Percentiles rank a stretch among this genome's conserved stretches.
These are phyloP conservation scores for Barypeithes pellucidus DNA, from an alignment of 2,888 invertebrate genomes.

Conservation along the genomic window DNA sequence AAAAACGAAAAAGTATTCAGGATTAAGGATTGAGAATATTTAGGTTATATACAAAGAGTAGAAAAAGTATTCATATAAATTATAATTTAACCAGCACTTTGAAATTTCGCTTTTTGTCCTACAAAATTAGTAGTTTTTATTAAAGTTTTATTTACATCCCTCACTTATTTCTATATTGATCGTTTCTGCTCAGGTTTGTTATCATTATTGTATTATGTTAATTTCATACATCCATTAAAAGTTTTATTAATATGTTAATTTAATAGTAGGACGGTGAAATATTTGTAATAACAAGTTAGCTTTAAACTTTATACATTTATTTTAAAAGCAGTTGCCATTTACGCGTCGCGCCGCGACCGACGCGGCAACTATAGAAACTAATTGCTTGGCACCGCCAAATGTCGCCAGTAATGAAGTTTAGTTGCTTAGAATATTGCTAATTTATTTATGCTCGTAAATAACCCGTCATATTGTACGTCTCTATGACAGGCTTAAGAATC, in stretches of 20 bases:
- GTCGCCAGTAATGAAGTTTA: background rate
- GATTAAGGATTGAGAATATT: too few relatives aligned
- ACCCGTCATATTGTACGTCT: background rate
- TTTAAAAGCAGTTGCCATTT: background rate
- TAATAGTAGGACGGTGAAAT: background rate
- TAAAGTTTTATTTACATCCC: too few relatives aligned
- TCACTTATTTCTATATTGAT: too few relatives aligned
- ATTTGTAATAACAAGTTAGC: background rate
- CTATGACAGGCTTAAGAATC: too few relatives aligned
- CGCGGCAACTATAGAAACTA: background rate
- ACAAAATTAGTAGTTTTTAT: too few relatives aligned
- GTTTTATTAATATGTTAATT: background rate
- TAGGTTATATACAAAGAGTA: too few relatives aligned
- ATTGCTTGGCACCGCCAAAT: slow-evolving; percentile 17
- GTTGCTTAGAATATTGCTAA: background rate
- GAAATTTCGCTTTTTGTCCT: too few relatives aligned
- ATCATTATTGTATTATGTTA: too few relatives aligned
- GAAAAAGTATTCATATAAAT: too few relatives aligned
- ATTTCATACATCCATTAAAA: background rate
- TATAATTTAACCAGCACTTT: too few relatives aligned
- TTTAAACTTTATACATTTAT: slow-evolving; percentile 13
- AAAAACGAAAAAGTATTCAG: too few relatives aligned
- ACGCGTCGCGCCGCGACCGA: background rate
- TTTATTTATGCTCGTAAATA: background rate
- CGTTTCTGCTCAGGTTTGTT: too few relatives aligned